Percentiles rank a stretch among this genome's conserved stretches.
These are phyloP conservation scores for Sebastes hopkinsi DNA, from an alignment of 2,797 vertebrate genomes.

Conservation along the genomic window DNA sequence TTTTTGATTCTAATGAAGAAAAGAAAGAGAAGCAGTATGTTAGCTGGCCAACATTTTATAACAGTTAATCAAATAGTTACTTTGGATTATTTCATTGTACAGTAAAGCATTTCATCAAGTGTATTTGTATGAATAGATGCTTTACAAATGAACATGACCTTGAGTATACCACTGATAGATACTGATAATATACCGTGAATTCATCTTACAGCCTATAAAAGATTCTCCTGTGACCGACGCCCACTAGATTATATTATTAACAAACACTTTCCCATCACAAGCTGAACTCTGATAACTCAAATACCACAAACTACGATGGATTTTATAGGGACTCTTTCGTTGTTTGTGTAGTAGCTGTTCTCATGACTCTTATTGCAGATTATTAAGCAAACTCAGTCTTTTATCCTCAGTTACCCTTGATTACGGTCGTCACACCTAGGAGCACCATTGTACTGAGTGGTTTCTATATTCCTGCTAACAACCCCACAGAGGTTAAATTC, in stretches of 20 bases:
- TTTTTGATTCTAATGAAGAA: slow-evolving; percentile 76
- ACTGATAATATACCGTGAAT: background rate
- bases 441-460: too few species aligned
- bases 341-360: background rate
- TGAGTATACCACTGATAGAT: background rate
- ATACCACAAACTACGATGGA: background rate
- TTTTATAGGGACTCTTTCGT: background rate
- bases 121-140: background rate
- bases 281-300: background rate
- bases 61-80: background rate
- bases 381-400: slow-evolving; percentile 6
- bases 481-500: too few species aligned
- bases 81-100: background rate
- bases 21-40: background rate
- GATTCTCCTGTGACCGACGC: background rate
- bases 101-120: background rate
- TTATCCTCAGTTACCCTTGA: background rate
- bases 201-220: background rate
- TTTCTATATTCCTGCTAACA: too few species aligned
- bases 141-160: background rate
- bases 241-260: background rate
- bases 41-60: background rate
- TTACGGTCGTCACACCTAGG: too few species aligned
- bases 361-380: background rate
- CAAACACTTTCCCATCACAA: background rate